phyloP scores from a whole-genome alignment of 2,797 vertebrate genomes.

The Scolopax rusticola region DNA sequence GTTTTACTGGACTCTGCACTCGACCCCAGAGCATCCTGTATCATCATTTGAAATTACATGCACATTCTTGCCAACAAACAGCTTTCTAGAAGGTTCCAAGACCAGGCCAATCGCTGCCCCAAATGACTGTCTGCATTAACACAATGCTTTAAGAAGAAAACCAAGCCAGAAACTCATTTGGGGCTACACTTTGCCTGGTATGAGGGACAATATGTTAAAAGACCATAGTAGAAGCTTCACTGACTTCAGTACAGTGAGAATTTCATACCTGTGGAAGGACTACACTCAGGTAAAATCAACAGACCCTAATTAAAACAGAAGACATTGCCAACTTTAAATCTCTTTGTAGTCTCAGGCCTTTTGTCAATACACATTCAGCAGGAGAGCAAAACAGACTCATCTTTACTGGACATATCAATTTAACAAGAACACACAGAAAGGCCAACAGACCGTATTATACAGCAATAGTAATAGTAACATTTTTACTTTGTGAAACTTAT shows the following conservation, averaged over 20 bases:
- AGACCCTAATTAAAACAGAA: neutral
- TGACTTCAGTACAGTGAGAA: neutral
- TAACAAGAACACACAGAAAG: neutral
- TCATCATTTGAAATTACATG: neutral
- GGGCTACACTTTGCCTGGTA: neutral
- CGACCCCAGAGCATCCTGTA: neutral
- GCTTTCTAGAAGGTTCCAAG: neutral
- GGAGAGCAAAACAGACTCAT: neutral
- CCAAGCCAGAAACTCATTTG: neutral
- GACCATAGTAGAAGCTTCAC: neutral
- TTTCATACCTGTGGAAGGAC: neutral
- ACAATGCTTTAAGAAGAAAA: neutral
- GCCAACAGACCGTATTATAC: neutral
- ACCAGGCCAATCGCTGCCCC: neutral
- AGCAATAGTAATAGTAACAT: neutral
- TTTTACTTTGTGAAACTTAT: neutral
- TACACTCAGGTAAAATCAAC: neutral
- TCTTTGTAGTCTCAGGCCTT: neutral
- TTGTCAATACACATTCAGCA: neutral
- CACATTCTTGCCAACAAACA: neutral
- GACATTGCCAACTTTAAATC: neutral
- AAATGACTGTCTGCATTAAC: neutral
- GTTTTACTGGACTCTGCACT: neutral
- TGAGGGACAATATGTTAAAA: neutral
- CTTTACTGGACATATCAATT: neutral